Evolutionary conservation across 2,797 vertebrate species (phyloP), one percentile per base, ranked within the genome.

Genomic region (Botia almorhae): DNA sequence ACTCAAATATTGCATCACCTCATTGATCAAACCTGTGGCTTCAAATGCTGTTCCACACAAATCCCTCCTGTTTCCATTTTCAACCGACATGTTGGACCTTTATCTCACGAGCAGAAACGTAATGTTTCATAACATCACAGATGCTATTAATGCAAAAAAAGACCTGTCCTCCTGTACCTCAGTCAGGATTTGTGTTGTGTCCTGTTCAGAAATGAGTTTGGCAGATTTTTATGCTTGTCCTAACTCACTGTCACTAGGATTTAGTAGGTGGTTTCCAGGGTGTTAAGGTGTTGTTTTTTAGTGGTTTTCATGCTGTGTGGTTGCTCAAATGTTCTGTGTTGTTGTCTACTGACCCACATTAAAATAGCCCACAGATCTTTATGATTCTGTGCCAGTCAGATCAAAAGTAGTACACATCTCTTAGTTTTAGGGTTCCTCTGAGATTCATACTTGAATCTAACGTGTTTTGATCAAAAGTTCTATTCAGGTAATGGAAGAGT

Each of bases 121-220:
- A 77, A 78, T 89, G 76, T 91, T 92, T 92, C 82, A 90, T 91
- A 92, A 90, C 85, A 23, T 69, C 87, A 51, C 79, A 46, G 68
- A 84, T 84, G 84, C 89, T 87, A 90, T 91, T 85, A 89, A 86
- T 87, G 86, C 85, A 84, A 76, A 82, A 73, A 90, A 87, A 85
- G 77, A n/a, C n/a, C n/a, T n/a, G n/a, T n/a, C n/a, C n/a, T n/a
- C n/a, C n/a, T n/a, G n/a, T n/a, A n/a, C n/a, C n/a, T n/a, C n/a
- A 84, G 80, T 84, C 84, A 67, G 74, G 87, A 78, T 81, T 89
- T 84, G 68, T 74, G 16, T 48, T 84, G 81, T 87, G 87, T 84
- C 72, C 80, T 82, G 63, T 17, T 61, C 46, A 78, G 68, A 73
- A 70, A 77, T 23, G 48, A 56, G 33, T 70, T 26, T 46, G n/a